A percentile compares a stretch with the other conserved stretches of the same genome.
Conservation (phyloP, 2,113 vertebrate species). For the Colistium nudipinnis region DNA sequence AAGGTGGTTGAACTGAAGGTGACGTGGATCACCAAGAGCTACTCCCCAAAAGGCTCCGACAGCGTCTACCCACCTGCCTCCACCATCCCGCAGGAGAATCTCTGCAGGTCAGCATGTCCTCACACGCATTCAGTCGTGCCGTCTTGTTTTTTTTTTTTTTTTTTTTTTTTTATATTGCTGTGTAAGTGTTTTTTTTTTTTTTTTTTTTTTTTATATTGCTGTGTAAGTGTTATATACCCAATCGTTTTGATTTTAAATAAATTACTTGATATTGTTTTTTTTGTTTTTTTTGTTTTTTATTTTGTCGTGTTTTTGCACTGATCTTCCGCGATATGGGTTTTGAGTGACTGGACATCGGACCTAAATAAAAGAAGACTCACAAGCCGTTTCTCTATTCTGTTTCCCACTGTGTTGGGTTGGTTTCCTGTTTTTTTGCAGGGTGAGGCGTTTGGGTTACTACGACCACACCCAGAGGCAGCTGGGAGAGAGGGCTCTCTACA, state of each 20-base stretch:
- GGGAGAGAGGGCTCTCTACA: constrained; percentile 93
- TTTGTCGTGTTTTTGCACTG: too few relatives aligned
- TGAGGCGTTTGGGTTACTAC: constrained; percentile 93
- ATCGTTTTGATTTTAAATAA: background rate
- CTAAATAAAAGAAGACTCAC: background rate
- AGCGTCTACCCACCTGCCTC: constrained; percentile 95
- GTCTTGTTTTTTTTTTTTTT: background rate
- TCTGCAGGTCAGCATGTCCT: constrained; percentile 85
- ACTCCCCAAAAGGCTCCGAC: constrained; percentile 94
- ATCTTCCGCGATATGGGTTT: background rate
- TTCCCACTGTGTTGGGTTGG: background rate
- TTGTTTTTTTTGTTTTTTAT: too few relatives aligned
- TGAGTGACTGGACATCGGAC: background rate
- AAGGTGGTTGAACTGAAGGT: constrained; percentile 96
- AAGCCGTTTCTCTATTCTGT: background rate
- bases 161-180: background rate
- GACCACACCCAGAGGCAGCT: constrained; percentile 98
- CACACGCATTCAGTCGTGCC: too few relatives aligned
- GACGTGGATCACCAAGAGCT: constrained; percentile 99
- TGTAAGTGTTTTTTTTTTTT: background rate
- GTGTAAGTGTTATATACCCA: background rate
- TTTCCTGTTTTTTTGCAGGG: constrained; percentile 76
- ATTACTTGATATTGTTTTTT: background rate
- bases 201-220: too few relatives aligned
- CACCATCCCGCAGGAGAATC: constrained; percentile 92